Conservation (phyloP, 2,113 vertebrate genomes). For the Psilopogon haemacephalus region DNA sequence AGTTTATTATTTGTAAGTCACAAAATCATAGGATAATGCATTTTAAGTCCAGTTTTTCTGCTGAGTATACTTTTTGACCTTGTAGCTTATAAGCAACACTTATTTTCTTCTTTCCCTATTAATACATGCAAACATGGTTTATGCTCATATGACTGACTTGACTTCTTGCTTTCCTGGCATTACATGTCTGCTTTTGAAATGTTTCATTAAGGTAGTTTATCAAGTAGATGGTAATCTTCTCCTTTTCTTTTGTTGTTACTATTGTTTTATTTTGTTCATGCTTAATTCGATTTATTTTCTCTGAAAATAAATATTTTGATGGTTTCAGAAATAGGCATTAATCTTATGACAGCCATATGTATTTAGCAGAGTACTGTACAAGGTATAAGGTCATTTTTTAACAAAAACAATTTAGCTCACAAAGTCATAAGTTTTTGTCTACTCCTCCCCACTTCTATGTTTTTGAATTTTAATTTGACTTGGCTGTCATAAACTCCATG, state of each 20-base stretch:
- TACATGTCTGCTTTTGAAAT: not conserved
- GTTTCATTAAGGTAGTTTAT: not conserved
- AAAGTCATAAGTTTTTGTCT: not conserved
- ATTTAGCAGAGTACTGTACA: not conserved
- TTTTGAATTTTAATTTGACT: constrained; percentile 42
- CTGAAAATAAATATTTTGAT: not conserved
- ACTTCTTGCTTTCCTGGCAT: not conserved
- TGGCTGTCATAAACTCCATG: not conserved
- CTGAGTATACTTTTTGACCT: not conserved
- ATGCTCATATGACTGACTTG: not conserved
- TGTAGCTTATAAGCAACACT: not conserved
- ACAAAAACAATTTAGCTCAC: not conserved
- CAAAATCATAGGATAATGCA: not conserved
- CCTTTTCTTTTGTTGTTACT: not conserved
- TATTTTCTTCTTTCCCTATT: not conserved
- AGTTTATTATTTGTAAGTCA: not conserved
- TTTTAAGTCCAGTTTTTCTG: not conserved
- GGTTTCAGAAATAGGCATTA: not conserved
- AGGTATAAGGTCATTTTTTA: not conserved
- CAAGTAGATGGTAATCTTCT: not conserved
- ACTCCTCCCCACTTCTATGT: not conserved
- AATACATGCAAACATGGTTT: not conserved
- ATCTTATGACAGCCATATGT: not conserved
- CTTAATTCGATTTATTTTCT: not conserved
- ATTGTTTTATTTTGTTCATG: not conserved